phyloP scores from a whole-genome alignment of 2,113 vertebrate genomes.

The Helogale parvula region DNA sequence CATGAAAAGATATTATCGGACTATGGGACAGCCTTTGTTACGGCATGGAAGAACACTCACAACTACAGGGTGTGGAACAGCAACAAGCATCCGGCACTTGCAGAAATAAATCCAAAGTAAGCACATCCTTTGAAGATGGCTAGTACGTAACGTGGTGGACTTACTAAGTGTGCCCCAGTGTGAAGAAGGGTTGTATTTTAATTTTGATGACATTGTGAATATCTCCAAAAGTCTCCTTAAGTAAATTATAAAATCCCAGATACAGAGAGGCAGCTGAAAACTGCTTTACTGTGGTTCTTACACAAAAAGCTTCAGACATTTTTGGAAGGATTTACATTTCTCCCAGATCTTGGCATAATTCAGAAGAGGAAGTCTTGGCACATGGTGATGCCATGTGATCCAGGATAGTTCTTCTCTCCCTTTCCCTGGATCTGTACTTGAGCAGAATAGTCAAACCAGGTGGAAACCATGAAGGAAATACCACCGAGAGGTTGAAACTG shows the following conservation, averaged over 20 bases:
- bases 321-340: background rate
- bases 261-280: background rate
- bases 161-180: too few species aligned
- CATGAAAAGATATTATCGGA: slow-evolving; percentile 94
- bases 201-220: background rate
- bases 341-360: background rate
- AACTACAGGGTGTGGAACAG: slow-evolving; percentile 97
- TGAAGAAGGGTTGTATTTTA: background rate
- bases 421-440: background rate
- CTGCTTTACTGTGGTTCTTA: background rate
- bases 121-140: slow-evolving; percentile 20
- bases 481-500: background rate
- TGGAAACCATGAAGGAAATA: background rate
- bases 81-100: slow-evolving; percentile 94
- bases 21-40: slow-evolving; percentile 91
- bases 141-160: too few species aligned
- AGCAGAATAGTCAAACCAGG: background rate
- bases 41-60: slow-evolving; percentile 96
- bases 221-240: background rate
- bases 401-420: background rate
- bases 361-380: background rate
- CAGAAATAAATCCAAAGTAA: slow-evolving; percentile 93
- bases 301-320: background rate
- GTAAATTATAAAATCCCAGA: background rate
- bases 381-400: background rate